Percentiles rank a stretch among this genome's conserved stretches.
Conservation (phyloP, 2,797 vertebrate genomes). For the Neosilurus mollespiculum region DNA sequence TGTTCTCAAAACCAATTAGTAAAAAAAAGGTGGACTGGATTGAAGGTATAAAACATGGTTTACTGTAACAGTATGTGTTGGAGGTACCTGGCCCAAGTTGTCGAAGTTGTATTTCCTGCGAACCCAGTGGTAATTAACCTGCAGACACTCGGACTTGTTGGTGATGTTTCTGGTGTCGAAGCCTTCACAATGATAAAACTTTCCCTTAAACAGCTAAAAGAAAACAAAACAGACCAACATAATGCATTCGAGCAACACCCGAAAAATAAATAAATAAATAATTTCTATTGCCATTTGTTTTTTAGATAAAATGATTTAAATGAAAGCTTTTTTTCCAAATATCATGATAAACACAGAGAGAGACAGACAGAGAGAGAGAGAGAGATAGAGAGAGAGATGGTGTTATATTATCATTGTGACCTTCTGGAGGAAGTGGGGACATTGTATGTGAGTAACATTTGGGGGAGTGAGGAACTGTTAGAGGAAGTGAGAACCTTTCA, state of each 20-base stretch:
- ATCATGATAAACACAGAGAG: no score
- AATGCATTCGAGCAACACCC: neutral
- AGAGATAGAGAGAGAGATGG: no score
- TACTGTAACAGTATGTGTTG: neutral
- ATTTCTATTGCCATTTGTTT: neutral
- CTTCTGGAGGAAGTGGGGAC: no score
- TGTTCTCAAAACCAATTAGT: neutral
- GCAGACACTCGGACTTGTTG: conserved; percentile 84
- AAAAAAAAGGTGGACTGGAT: neutral
- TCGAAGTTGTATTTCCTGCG: conserved; percentile 96
- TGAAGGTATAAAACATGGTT: no score
- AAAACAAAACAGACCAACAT: neutral
- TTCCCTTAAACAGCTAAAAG: conserved; percentile 91
- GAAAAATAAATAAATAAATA: neutral
- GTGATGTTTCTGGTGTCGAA: conserved; percentile 86
- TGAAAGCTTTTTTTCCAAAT: neutral
- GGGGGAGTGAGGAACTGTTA: no score
- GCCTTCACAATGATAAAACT: conserved; percentile 92
- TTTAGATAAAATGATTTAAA: neutral
- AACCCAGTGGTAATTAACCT: conserved; percentile 82
- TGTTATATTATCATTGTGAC: no score
- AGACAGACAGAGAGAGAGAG: no score
- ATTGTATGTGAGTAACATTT: no score
- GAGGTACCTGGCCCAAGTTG: conserved; percentile 89
- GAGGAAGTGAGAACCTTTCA: no score